Evolutionary conservation across 2,888 invertebrate genomes (phyloP).

Genomic region (Tachina fera): DNA sequence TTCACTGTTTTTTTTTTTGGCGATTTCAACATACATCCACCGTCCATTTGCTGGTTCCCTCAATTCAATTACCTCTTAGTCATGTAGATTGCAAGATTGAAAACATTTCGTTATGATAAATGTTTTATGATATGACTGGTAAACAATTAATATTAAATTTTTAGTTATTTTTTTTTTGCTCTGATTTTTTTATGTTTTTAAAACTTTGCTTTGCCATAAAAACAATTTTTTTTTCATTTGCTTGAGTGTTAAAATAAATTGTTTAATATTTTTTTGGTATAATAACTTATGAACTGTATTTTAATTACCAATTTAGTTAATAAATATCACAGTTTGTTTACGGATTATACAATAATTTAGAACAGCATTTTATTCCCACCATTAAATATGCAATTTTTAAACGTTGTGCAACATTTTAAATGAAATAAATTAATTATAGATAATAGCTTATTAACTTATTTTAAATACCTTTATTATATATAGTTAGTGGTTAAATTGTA

Average conservation of each 20-base stretch:
- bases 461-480: not conserved
- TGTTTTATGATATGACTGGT: not conserved
- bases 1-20: not conserved
- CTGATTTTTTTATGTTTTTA: not conserved
- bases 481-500: slow-evolving; percentile 26
- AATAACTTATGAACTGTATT: slow-evolving; percentile 36
- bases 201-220: not conserved
- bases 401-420: slow-evolving; percentile 14
- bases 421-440: slow-evolving; percentile 29
- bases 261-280: slow-evolving; percentile 13
- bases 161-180: slow-evolving; percentile 6
- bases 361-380: slow-evolving; percentile 64
- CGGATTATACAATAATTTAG: slow-evolving; percentile 4
- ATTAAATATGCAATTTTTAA: slow-evolving; percentile 28
- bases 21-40: not conserved
- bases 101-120: slow-evolving; percentile 25
- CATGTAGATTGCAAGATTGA: not conserved
- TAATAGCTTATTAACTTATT: not conserved
- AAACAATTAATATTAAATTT: slow-evolving; percentile 14
- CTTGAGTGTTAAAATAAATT: slow-evolving; percentile 19
- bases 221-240: slow-evolving; percentile 2
- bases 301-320: not conserved
- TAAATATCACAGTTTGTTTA: not conserved
- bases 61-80: slow-evolving; percentile 11
- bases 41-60: not conserved